Conservation (phyloP, 2,113 vertebrate genomes). For the Rhinichthys klamathensis region DNA sequence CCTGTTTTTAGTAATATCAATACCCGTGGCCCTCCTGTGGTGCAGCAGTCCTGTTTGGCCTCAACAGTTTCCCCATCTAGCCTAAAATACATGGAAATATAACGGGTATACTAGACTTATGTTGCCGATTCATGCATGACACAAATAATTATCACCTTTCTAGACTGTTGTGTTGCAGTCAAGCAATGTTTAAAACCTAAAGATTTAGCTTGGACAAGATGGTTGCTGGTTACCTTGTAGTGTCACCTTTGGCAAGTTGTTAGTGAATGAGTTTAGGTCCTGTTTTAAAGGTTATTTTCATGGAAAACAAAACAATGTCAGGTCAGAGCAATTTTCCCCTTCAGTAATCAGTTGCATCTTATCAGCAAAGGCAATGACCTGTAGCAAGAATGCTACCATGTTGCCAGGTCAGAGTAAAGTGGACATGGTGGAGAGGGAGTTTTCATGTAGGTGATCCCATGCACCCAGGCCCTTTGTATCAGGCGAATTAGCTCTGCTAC, state of each 20-base stretch:
- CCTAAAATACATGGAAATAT: not conserved
- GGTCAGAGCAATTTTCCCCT: slow-evolving; percentile 60
- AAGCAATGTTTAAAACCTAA: not conserved
- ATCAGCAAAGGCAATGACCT: slow-evolving; percentile 50
- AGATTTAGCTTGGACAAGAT: slow-evolving; percentile 10
- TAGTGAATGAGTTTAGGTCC: slow-evolving; percentile 29
- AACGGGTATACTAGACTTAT: not conserved
- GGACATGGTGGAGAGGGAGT: not conserved
- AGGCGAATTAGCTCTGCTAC: not conserved
- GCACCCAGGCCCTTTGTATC: not conserved
- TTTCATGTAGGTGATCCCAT: not conserved
- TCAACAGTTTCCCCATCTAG: not conserved
- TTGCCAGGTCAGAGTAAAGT: slow-evolving; percentile 44
- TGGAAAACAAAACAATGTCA: slow-evolving; percentile 65
- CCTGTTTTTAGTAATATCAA: slow-evolving; percentile 57
- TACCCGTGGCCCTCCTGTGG: slow-evolving; percentile 20
- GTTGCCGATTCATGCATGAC: not conserved
- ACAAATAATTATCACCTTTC: not conserved
- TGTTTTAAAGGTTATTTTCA: slow-evolving; percentile 60
- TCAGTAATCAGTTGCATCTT: slow-evolving; percentile 52
- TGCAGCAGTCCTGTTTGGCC: not conserved
- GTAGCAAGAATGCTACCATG: slow-evolving; percentile 55
- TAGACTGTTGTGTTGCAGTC: not conserved
- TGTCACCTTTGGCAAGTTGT: slow-evolving; percentile 31
- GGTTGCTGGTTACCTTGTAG: slow-evolving; percentile 31